Evolutionary conservation across 2,888 invertebrate species (phyloP).

Genomic region (Listrodromus nycthemerus): DNA sequence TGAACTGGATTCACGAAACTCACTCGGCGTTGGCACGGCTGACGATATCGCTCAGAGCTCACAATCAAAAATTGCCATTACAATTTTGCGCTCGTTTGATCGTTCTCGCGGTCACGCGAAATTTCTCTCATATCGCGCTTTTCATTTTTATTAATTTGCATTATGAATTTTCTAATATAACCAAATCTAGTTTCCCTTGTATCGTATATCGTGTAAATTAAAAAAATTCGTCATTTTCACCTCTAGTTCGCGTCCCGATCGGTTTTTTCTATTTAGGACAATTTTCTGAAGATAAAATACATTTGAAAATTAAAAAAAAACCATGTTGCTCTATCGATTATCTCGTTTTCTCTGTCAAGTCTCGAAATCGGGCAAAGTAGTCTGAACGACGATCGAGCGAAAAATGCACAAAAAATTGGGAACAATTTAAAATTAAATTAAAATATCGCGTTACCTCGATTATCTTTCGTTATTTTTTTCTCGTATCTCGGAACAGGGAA

Average conservation of each 20-base stretch:
- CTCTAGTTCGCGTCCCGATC: not conserved
- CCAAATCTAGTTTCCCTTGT: not conserved
- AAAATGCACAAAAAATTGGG: no score
- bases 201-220: not conserved
- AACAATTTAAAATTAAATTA: no score
- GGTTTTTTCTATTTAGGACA: not conserved
- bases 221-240: not conserved
- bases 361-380: no score
- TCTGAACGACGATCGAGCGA: no score
- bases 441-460: no score
- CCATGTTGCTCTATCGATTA: no score
- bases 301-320: no score
- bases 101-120: no score
- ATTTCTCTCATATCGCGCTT: not conserved
- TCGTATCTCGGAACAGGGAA: not conserved
- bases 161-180: not conserved
- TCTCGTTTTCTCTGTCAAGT: not conserved
- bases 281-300: not conserved
- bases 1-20: slow-evolving; percentile 13
- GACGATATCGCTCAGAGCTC: slow-evolving; percentile 12
- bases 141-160: not conserved
- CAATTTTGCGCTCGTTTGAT: not conserved
- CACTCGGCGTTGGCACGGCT: slow-evolving; percentile 17
- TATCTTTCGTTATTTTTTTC: slow-evolving; percentile 9
- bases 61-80: not conserved